Base-by-base conservation (phyloP, 2,888 invertebrate genomes). In the Chalcis sispes region DNA sequence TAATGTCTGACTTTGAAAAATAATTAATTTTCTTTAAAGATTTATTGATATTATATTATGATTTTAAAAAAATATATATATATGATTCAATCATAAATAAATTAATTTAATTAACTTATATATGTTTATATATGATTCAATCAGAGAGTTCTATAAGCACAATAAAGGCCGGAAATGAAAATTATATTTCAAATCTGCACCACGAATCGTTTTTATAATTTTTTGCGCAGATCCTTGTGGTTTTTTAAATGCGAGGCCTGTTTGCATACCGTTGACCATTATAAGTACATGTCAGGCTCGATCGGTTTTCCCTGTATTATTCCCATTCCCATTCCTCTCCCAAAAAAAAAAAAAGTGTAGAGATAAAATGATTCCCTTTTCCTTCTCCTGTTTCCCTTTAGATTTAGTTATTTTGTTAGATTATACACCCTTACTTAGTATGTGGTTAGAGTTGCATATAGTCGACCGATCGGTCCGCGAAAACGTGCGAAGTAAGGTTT, bases 361-460 rank as follows among this genome's bases (percentile, higher is more conserved):
- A 27, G 20, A 27, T 29, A 29, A 25, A 52, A 52, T 27, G 3
- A 42, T 52, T 42, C 20, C 25, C 27, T 25, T 27, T 58, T 42
- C 52, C 25, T 23, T 13, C 50, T 56, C 42, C 20, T 27, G 23
- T 23, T 29, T 27, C 27, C 23, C 42, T 18, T 36, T 71, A 71
- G 66, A 25, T 10, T 82, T 83, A 84, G 82, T 80, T 75, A 83
- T 79, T 82, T 77, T 80, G 80, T 81, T 86, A 85, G 83, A 61
- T 82, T 82, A 79, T 81, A 81, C 64, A 82, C 56, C 82, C 81
- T 79, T 75, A 75, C 67, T 78, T 82, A 80, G 81, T 79, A 80
- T 77, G 81, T 79, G 80, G 73, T 81, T 80, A 82, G 81, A 79
- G 75, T 80, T 69, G 48, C 65, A 75, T 80, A 80, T 80, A 81